Evolutionary conservation across 2,888 invertebrate species (phyloP).

Genomic region (Gymnosoma rotundatum): DNA sequence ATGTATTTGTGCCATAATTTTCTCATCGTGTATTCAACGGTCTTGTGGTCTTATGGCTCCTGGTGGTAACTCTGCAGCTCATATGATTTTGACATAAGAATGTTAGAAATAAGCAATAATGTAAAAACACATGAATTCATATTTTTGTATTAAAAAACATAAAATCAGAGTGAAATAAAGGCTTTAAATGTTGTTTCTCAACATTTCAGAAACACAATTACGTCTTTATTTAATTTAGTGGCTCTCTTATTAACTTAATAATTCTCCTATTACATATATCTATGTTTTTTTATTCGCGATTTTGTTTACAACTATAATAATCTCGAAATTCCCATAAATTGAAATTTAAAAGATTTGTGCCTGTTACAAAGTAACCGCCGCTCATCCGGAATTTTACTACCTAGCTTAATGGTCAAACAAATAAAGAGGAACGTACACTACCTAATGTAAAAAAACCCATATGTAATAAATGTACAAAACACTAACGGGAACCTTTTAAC

Average conservation of each 20-base stretch:
- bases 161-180: constrained; percentile 2
- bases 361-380: too few species aligned
- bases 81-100: background rate
- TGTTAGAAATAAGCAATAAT: background rate
- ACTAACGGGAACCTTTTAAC: too few species aligned
- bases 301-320: too few species aligned
- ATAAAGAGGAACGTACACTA: too few species aligned
- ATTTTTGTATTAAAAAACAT: background rate
- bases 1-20: background rate
- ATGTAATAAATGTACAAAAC: too few species aligned
- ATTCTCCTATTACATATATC: too few species aligned
- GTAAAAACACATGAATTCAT: background rate
- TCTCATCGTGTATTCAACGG: background rate
- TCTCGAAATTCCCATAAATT: too few species aligned
- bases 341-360: too few species aligned
- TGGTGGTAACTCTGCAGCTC: background rate
- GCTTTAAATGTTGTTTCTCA: constrained; percentile 18
- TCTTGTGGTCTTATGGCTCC: background rate
- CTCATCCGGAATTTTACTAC: too few species aligned
- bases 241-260: background rate
- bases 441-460: too few species aligned
- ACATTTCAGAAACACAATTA: background rate
- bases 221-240: background rate
- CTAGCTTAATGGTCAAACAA: too few species aligned
- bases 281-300: too few species aligned